These are phyloP conservation scores for Astreopora myriophthalma DNA, from an alignment of 64 coral and sea anemone species.

Conservation along the genomic window DNA sequence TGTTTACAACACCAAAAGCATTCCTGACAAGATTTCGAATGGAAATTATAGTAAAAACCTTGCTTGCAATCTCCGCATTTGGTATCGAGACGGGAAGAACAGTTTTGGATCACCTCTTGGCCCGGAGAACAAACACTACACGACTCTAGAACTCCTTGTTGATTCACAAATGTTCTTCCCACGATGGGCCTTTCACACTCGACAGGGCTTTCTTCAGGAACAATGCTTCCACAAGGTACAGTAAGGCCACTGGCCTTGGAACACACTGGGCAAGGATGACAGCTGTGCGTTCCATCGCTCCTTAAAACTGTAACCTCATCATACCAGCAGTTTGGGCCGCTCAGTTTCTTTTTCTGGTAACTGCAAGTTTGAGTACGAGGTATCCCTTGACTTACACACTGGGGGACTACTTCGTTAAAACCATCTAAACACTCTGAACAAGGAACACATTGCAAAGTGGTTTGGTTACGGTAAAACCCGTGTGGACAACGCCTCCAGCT, in stretches of 20 bases:
- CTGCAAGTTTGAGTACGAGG: background rate
- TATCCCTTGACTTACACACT: conserved; percentile 16
- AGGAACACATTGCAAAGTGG: background rate
- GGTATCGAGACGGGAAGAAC: conserved; percentile 10
- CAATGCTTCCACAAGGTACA: conserved; percentile 1
- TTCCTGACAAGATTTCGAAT: background rate
- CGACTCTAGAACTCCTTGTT: background rate
- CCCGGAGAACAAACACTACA: background rate
- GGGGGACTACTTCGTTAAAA: background rate
- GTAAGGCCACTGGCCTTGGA: background rate
- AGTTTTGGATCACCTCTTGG: background rate
- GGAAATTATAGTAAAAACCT: background rate
- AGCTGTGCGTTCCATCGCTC: background rate
- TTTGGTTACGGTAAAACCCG: background rate
- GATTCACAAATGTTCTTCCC: background rate
- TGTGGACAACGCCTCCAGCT: background rate
- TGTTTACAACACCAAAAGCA: conserved; percentile 33
- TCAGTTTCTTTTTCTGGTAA: background rate
- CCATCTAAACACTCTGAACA: background rate
- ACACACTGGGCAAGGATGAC: conserved; percentile 1
- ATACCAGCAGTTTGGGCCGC: background rate
- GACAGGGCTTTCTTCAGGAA: background rate
- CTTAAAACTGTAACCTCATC: background rate
- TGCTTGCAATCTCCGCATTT: background rate
- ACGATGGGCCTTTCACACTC: background rate